Evolutionary conservation across 2,113 vertebrate genomes (phyloP).

Genomic region (Laterallus jamaicensis): DNA sequence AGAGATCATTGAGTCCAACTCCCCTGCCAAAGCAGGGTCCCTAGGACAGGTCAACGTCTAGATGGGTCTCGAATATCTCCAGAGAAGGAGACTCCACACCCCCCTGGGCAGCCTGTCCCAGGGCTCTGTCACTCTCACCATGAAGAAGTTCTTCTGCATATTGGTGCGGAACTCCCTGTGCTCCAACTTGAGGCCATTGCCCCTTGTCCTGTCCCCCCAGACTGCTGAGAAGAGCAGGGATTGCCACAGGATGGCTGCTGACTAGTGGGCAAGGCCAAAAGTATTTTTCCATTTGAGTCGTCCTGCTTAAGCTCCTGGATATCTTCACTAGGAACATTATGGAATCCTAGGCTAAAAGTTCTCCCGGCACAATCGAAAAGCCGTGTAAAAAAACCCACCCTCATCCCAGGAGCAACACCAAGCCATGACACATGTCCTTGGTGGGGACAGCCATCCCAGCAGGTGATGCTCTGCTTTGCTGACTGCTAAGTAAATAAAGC

Average conservation of each 20-base stretch:
- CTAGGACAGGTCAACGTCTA: too few species aligned
- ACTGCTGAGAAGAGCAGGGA: background rate
- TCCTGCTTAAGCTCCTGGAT: background rate
- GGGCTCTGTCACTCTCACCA: too few species aligned
- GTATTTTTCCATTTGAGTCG: background rate
- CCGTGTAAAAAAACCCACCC: background rate
- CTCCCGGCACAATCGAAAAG: background rate
- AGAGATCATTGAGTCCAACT: too few species aligned
- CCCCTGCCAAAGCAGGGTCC: too few species aligned
- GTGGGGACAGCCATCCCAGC: background rate
- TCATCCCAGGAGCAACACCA: background rate
- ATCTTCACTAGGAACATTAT: background rate
- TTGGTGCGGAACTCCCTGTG: too few species aligned
- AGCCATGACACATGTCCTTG: background rate
- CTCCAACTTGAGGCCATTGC: too few species aligned
- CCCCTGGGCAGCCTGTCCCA: too few species aligned
- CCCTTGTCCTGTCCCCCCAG: too few species aligned
- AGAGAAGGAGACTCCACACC: too few species aligned
- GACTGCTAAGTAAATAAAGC: background rate
- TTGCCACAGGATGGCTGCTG: background rate
- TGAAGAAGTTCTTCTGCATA: too few species aligned
- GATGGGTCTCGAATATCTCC: too few species aligned
- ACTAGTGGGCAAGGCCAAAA: background rate
- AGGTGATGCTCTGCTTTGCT: background rate
- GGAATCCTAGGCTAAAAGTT: background rate